Evolutionary conservation across 2,888 invertebrate species (phyloP).

Genomic region (Ceramica pisi): DNA sequence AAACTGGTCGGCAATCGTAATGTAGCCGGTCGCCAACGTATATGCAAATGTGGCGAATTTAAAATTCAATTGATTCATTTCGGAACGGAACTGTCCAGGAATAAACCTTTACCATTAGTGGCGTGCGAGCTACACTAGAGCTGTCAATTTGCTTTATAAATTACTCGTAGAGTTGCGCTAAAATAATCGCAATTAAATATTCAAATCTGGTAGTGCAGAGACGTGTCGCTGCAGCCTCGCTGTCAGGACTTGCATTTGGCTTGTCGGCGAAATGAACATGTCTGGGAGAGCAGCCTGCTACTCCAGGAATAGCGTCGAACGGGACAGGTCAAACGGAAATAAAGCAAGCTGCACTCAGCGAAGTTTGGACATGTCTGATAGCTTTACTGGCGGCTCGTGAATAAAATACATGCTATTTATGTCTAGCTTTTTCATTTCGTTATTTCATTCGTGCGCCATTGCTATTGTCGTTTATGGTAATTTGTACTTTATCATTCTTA

Average conservation of each 20-base stretch:
- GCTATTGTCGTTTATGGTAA: slow-evolving; percentile 68
- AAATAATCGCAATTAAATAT: slow-evolving; percentile 88
- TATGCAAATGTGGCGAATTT: slow-evolving; percentile 79
- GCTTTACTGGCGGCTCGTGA: slow-evolving; percentile 85
- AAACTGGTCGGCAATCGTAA: slow-evolving; percentile 80
- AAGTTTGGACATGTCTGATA: slow-evolving; percentile 89
- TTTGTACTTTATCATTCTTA: slow-evolving; percentile 37
- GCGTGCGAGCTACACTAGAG: slow-evolving; percentile 71
- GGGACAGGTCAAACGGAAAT: slow-evolving; percentile 89
- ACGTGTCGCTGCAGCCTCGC: slow-evolving; percentile 83
- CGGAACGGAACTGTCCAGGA: slow-evolving; percentile 71
- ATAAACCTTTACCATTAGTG: slow-evolving; percentile 78
- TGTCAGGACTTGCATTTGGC: slow-evolving; percentile 87
- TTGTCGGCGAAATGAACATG: slow-evolving; percentile 87
- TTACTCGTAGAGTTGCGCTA: slow-evolving; percentile 78
- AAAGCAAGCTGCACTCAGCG: slow-evolving; percentile 87
- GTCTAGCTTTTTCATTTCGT: slow-evolving; percentile 74
- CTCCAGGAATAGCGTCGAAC: slow-evolving; percentile 87
- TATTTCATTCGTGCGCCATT: slow-evolving; percentile 64
- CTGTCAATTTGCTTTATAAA: slow-evolving; percentile 84
- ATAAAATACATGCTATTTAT: slow-evolving; percentile 85
- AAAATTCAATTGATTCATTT: slow-evolving; percentile 81
- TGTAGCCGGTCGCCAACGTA: slow-evolving; percentile 77
- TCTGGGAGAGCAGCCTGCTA: slow-evolving; percentile 78
- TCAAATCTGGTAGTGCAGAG: slow-evolving; percentile 88